Percentiles rank a stretch among this genome's conserved stretches.
phyloP scores from a whole-genome alignment of 2,888 invertebrate species.

The Gymnosoma rotundatum region DNA sequence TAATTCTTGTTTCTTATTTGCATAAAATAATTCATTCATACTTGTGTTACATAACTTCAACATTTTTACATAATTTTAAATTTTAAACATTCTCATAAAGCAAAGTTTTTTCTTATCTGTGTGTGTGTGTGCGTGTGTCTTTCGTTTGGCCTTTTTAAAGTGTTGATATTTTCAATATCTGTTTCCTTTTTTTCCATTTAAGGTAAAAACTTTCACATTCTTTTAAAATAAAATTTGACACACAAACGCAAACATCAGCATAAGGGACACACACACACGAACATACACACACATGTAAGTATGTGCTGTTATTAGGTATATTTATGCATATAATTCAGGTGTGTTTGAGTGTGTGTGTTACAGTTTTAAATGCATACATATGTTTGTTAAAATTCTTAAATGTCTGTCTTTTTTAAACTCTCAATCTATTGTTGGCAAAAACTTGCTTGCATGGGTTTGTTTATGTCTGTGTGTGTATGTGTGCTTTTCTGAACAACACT shows the following conservation, averaged over 20 bases:
- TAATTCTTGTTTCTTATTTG: no score
- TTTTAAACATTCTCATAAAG: background rate
- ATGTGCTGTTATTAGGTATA: background rate
- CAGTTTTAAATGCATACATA: constrained; percentile 5
- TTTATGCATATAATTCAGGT: background rate
- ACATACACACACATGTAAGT: no score
- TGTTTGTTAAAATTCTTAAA: background rate
- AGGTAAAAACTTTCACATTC: constrained; percentile 12
- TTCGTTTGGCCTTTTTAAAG: background rate
- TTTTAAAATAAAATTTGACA: background rate
- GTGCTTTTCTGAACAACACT: constrained; percentile 5
- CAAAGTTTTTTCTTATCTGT: background rate
- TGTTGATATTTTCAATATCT: background rate
- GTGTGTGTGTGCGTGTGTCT: background rate
- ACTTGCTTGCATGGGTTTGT: background rate
- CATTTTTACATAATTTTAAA: no score
- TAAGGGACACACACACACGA: background rate
- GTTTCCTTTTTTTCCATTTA: background rate
- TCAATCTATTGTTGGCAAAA: background rate
- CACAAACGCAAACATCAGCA: no score
- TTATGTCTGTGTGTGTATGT: background rate
- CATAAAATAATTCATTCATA: no score
- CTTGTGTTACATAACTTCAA: no score
- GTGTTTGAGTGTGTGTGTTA: background rate
- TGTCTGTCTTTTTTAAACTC: background rate